These are phyloP conservation scores for Sphyrna mokarran DNA, from an alignment of 2,113 vertebrate genomes.

Conservation along the genomic window DNA sequence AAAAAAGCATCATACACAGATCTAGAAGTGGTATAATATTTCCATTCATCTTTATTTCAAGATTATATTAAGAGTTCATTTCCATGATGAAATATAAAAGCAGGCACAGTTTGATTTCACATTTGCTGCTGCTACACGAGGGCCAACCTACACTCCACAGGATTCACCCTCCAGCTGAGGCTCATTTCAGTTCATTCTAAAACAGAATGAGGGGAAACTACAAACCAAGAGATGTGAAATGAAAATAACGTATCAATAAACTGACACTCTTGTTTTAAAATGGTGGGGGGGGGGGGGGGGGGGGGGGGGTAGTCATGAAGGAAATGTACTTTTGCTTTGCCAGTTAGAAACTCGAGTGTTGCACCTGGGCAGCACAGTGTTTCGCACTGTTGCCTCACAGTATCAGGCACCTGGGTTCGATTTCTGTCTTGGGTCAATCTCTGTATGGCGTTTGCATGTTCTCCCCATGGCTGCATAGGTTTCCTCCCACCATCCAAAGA, in stretches of 20 bases:
- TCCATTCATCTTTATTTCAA: neutral
- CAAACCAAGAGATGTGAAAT: neutral
- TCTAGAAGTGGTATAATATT: neutral
- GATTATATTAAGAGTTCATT: neutral
- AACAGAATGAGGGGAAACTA: neutral
- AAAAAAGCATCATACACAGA: neutral
- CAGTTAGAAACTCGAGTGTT: neutral
- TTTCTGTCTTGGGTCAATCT: too few relatives aligned
- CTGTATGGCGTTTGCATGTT: too few relatives aligned
- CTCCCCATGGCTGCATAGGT: too few relatives aligned
- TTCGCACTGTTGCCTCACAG: too few relatives aligned
- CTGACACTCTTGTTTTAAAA: neutral
- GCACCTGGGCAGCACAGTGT: neutral
- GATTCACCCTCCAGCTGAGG: neutral
- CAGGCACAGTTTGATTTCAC: neutral
- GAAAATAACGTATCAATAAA: neutral
- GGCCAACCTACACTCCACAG: neutral
- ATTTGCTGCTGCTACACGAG: neutral
- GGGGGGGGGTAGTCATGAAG: neutral
- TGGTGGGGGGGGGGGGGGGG: neutral
- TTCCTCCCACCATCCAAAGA: too few relatives aligned
- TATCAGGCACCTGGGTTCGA: too few relatives aligned
- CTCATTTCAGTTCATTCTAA: neutral
- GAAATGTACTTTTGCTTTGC: neutral
- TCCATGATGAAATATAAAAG: slow-evolving; percentile 6